phyloP scores from a whole-genome alignment of 2,113 vertebrate genomes.

The Eptesicus fuscus region DNA sequence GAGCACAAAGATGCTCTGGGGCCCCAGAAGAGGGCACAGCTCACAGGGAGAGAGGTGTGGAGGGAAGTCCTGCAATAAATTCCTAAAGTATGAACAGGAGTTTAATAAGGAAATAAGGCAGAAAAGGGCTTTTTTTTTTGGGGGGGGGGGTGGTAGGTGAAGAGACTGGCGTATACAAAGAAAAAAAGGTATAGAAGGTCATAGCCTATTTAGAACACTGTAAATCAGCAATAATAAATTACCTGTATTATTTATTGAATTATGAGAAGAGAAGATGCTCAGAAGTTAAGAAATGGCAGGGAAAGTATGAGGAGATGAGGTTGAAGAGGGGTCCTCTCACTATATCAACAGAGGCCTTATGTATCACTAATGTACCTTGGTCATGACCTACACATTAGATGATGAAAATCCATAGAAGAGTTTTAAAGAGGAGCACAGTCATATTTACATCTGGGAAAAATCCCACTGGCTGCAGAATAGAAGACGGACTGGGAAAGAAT shows the following conservation, averaged over 20 bases:
- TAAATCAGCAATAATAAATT: neutral
- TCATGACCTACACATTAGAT: neutral
- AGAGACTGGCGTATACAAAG: neutral
- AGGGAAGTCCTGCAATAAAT: neutral
- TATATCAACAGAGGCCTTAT: neutral
- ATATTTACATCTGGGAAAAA: neutral
- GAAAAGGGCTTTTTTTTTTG: neutral
- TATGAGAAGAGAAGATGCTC: neutral
- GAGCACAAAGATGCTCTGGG: neutral
- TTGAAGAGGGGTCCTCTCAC: neutral
- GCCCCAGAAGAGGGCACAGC: neutral
- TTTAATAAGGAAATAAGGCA: neutral
- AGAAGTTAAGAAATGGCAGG: neutral
- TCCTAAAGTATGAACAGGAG: neutral
- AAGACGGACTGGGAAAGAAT: fast-evolving
- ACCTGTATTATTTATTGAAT: neutral
- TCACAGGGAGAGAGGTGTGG: neutral
- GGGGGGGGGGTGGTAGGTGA: too few relatives aligned
- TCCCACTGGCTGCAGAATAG: too few relatives aligned
- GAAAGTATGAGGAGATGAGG: neutral
- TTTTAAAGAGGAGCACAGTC: neutral
- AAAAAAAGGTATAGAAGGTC: neutral
- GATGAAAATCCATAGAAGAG: neutral
- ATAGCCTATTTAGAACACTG: neutral
- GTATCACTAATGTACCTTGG: neutral